Conservation (phyloP, 1,140 invertebrate species). For the Drosophila sturtevanti region DNA sequence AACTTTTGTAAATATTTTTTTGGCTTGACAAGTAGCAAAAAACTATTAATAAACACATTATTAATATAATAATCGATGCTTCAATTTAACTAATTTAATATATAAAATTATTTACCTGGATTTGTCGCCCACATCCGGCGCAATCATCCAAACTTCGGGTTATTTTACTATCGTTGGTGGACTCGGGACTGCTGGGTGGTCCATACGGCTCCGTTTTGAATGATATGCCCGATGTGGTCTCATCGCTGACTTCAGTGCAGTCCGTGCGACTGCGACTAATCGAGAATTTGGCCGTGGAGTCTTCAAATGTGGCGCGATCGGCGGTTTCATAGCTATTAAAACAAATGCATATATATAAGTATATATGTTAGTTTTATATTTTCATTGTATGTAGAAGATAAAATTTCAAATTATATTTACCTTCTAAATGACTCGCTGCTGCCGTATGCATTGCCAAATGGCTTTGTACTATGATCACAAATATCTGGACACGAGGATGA, state of each 20-base stretch:
- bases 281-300: conserved; percentile 74
- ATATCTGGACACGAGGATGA: conserved; percentile 79
- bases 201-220: conserved; percentile 82
- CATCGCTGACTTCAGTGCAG: conserved; percentile 76
- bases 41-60: too few relatives aligned
- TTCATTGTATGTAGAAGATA: neutral
- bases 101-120: conserved; percentile 62
- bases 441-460: conserved; percentile 77
- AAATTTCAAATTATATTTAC: conserved; percentile 35
- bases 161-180: conserved; percentile 73
- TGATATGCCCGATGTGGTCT: conserved; percentile 79
- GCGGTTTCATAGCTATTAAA: conserved; percentile 72
- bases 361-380: neutral
- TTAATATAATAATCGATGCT: too few relatives aligned
- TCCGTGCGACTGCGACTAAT: conserved; percentile 74
- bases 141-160: conserved; percentile 76
- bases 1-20: too few relatives aligned
- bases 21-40: too few relatives aligned
- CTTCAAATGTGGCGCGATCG: conserved; percentile 75
- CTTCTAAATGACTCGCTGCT: conserved; percentile 81
- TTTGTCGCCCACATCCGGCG: conserved; percentile 82
- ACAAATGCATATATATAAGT: too few relatives aligned
- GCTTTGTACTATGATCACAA: conserved; percentile 82
- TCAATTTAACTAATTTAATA: too few relatives aligned
- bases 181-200: conserved; percentile 81